Conservation (phyloP, 2,888 invertebrate species). For the Tholera decimalis region DNA sequence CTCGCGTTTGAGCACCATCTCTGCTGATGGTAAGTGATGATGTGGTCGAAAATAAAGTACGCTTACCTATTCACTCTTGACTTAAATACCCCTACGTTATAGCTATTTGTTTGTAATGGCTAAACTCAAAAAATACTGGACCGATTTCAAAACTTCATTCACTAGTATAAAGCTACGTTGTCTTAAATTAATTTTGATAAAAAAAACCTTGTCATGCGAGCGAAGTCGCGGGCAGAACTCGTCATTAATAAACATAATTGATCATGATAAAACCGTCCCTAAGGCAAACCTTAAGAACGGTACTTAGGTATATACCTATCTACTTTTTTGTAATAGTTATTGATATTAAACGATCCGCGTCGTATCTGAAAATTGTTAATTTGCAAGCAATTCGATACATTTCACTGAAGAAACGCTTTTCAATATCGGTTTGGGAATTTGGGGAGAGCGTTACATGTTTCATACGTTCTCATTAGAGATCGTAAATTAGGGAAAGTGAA, state of each 20-base stretch:
- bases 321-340: constrained; percentile 64
- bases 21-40: too few species aligned
- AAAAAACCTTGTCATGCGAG: too few species aligned
- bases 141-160: too few species aligned
- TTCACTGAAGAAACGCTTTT: constrained; percentile 39
- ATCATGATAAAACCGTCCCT: constrained; percentile 35
- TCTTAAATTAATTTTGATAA: too few species aligned
- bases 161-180: too few species aligned
- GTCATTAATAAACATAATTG: constrained; percentile 36
- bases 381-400: constrained; percentile 54
- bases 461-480: constrained; percentile 51
- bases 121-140: too few species aligned
- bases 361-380: constrained; percentile 64
- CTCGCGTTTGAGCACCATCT: too few species aligned
- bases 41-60: too few species aligned
- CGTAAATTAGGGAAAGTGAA: constrained; percentile 20
- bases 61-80: too few species aligned
- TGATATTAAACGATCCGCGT: constrained; percentile 59
- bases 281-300: constrained; percentile 25
- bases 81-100: too few species aligned
- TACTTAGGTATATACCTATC: constrained; percentile 31
- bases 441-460: constrained; percentile 31
- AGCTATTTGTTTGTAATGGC: too few species aligned
- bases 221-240: too few species aligned
- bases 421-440: constrained; percentile 47